Evolutionary conservation across 2,797 vertebrate species (phyloP).

Genomic region (Enteromius mattozi): DNA sequence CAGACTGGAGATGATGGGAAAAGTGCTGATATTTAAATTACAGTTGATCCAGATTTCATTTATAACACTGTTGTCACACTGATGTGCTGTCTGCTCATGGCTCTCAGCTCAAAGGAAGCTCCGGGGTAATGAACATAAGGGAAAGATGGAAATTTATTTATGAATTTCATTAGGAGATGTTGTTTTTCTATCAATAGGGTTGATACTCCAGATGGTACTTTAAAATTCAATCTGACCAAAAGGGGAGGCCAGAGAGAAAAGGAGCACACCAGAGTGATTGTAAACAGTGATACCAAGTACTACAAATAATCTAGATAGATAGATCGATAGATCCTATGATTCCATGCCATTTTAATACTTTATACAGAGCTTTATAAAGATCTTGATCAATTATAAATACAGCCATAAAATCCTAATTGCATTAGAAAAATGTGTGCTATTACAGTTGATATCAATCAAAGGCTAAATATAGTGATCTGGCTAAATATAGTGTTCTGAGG

Average conservation of each 20-base stretch:
- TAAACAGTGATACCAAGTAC: not conserved
- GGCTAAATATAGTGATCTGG: conserved; percentile 15
- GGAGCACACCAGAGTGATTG: not conserved
- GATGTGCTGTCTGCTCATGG: conserved; percentile 9
- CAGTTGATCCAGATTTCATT: conserved; percentile 15
- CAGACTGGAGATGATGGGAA: not conserved
- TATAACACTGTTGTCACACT: conserved; percentile 20
- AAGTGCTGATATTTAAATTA: conserved; percentile 13
- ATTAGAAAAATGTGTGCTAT: not conserved
- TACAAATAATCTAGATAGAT: not conserved
- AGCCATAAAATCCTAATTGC: not conserved
- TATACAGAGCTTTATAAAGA: not conserved
- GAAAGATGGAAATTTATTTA: conserved; percentile 20
- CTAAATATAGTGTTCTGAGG: conserved; percentile 20
- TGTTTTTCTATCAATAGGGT: conserved; percentile 1
- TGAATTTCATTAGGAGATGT: conserved; percentile 23
- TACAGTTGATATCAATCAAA: conserved; percentile 21
- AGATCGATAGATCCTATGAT: too few relatives aligned
- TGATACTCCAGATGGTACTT: conserved; percentile 40
- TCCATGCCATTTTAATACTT: conserved; percentile 3
- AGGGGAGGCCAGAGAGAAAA: not conserved
- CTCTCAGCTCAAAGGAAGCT: conserved; percentile 19
- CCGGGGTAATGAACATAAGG: not conserved
- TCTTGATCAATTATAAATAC: conserved; percentile 25
- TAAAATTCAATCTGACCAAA: conserved; percentile 10